Conservation (phyloP, 1,140 invertebrate genomes). For the Stegodyphus dumicola region DNA sequence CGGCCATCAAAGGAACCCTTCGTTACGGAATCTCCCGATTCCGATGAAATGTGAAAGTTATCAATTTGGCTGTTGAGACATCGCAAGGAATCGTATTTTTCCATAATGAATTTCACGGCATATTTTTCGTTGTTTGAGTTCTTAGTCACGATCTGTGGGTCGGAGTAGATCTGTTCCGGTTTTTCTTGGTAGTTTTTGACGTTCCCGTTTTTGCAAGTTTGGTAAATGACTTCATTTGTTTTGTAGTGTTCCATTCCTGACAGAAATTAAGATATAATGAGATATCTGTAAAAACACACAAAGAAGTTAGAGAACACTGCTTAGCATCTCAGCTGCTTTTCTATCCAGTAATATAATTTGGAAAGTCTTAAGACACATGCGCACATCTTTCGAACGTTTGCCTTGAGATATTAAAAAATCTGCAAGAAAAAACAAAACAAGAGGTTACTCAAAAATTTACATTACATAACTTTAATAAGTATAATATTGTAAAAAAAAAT, state of each 20-base stretch:
- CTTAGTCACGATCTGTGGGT: slow-evolving; percentile 42
- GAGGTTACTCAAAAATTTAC: too few species aligned
- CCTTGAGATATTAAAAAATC: too few species aligned
- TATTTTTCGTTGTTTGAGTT: slow-evolving; percentile 46
- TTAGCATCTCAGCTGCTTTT: too few species aligned
- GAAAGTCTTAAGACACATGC: too few species aligned
- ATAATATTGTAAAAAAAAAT: too few species aligned
- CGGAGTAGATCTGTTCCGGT: slow-evolving; percentile 49
- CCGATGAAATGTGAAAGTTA: slow-evolving; percentile 27
- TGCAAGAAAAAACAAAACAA: too few species aligned
- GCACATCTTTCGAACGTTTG: too few species aligned
- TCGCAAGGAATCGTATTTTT: slow-evolving; percentile 53
- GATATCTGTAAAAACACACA: too few species aligned
- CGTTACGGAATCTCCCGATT: slow-evolving; percentile 34
- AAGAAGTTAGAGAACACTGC: too few species aligned
- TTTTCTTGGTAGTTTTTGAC: slow-evolving; percentile 19
- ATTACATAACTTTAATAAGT: too few species aligned
- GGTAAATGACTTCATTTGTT: slow-evolving; percentile 17
- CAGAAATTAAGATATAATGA: not conserved
- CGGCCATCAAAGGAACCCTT: slow-evolving; percentile 21
- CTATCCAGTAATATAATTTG: too few species aligned
- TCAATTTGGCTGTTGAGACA: slow-evolving; percentile 51
- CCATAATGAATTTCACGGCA: slow-evolving; percentile 51
- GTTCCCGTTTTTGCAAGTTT: slow-evolving; percentile 36
- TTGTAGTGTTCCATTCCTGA: slow-evolving; percentile 22